A percentile compares a stretch with the other conserved stretches of the same genome.
Conservation (phyloP, 2,888 invertebrate genomes). For the Apocheima hispidaria region DNA sequence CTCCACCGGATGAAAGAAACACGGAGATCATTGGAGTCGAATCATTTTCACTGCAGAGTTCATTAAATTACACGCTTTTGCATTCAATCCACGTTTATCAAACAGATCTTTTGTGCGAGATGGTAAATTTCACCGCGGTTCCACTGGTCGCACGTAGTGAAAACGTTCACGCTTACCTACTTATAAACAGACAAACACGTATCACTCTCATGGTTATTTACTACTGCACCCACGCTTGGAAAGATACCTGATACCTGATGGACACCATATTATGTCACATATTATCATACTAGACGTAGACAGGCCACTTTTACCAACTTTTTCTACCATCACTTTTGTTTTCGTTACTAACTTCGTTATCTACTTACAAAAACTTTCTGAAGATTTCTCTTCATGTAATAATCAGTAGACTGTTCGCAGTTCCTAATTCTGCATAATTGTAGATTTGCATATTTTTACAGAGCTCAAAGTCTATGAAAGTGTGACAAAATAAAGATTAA, state of each 20-base stretch:
- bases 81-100: slow-evolving; percentile 35
- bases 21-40: slow-evolving; percentile 39
- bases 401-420: slow-evolving; percentile 6
- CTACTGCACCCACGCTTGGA: slow-evolving; percentile 10
- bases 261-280: slow-evolving; percentile 5
- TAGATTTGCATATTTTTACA: slow-evolving; percentile 18
- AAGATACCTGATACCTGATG: slow-evolving; percentile 29
- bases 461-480: slow-evolving; percentile 14
- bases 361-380: slow-evolving; percentile 16
- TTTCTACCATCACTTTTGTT: slow-evolving; percentile 37
- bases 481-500: not conserved
- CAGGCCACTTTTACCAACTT: slow-evolving; percentile 36
- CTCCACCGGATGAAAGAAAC: slow-evolving; percentile 47
- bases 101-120: slow-evolving; percentile 33
- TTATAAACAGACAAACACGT: slow-evolving; percentile 15
- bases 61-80: slow-evolving; percentile 37
- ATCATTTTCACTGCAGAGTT: slow-evolving; percentile 38
- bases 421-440: slow-evolving; percentile 7
- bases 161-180: slow-evolving; percentile 29
- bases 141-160: slow-evolving; percentile 18
- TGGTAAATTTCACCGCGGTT: slow-evolving; percentile 40
- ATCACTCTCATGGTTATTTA: slow-evolving; percentile 22
- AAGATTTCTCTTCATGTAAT: slow-evolving; percentile 24
- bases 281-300: slow-evolving; percentile 41
- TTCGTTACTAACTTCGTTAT: too few species aligned